Evolutionary conservation across 1,140 invertebrate species (phyloP).

Genomic region (Homalodisca vitripennis): DNA sequence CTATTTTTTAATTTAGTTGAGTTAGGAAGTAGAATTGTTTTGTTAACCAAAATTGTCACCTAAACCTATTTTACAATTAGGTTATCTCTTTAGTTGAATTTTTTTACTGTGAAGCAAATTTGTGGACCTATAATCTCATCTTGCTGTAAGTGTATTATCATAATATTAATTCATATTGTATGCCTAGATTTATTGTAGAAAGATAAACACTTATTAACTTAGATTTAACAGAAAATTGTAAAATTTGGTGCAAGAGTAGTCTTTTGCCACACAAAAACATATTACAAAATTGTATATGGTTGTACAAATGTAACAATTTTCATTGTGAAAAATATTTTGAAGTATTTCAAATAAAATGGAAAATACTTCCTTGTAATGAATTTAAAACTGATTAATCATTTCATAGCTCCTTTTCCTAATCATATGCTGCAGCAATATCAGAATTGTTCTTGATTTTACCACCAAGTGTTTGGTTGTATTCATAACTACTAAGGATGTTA

Average conservation of each 20-base stretch:
- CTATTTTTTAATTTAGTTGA: neutral
- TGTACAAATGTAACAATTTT: constrained; percentile 42
- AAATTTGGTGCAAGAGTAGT: constrained; percentile 40
- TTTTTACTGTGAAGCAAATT: constrained; percentile 23
- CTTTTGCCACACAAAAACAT: constrained; percentile 37
- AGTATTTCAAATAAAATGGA: constrained; percentile 41
- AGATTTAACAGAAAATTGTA: constrained; percentile 36
- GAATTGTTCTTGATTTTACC: too few species aligned
- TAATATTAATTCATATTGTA: constrained; percentile 35
- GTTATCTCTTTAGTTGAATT: neutral
- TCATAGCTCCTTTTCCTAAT: neutral
- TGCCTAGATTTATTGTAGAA: constrained; percentile 33
- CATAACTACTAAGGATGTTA: too few species aligned
- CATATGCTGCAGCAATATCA: too few species aligned
- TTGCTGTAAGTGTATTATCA: constrained; percentile 35
- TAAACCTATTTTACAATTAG: neutral
- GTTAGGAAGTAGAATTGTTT: neutral
- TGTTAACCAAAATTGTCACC: neutral
- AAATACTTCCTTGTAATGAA: constrained; percentile 36
- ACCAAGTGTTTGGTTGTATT: too few species aligned
- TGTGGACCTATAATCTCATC: constrained; percentile 30
- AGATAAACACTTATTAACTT: constrained; percentile 28
- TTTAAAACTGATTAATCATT: constrained; percentile 8
- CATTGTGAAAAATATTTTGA: constrained; percentile 41
- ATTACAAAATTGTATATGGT: constrained; percentile 41